Base-by-base conservation (phyloP, 2,888 invertebrate species). In the Megastigmus dorsalis region DNA sequence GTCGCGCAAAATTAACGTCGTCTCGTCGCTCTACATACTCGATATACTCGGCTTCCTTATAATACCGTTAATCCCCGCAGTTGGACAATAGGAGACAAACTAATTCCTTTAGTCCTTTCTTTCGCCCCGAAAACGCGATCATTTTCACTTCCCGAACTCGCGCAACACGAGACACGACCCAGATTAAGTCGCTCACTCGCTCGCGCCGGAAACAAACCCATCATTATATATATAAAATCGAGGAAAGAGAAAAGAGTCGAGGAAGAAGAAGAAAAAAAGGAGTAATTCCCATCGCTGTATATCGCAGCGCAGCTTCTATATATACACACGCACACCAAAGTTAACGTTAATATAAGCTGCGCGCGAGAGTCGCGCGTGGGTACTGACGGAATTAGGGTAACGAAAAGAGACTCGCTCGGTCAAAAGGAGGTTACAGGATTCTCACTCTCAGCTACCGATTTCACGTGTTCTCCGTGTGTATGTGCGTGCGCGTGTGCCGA, bases 361-460 rank as follows among this genome's bases (percentile, higher is more conserved):
- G n/a, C n/a, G 26, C 48, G 50, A 41, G 50, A 41, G 52, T 41
- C 45, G 62, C 45, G 62, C 70, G 45, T 63, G 70, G 63, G 63
- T 63, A 38, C 30, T 13, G 36, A 45, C 15, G 57, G 59, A 66
- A 72, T 72, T 45, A 23, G 72, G 72, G 52, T 72, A 66, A 72
- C 52, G 60, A 66, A 66, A 48, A 48, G 38, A 54, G 43, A 54
- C 15, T 33, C 36, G 5, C 43, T 23, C 54, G 50, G 71, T 72
- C 71, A 65, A 72, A 72, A 72, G 50, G 65, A 65, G 65, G 71
- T 72, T 65, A 38, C 63, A 50, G 26, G 54, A 69, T 69, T 69
- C 71, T 52, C 72, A 20, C 38, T 23, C 23, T 28, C 55, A 26
- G 69, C 69, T 60, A 69, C 69, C 54, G 71, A 65, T 72, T 72